These are phyloP conservation scores for Phylloscopus collybita DNA, from an alignment of 2,797 vertebrate genomes.

Conservation along the genomic window DNA sequence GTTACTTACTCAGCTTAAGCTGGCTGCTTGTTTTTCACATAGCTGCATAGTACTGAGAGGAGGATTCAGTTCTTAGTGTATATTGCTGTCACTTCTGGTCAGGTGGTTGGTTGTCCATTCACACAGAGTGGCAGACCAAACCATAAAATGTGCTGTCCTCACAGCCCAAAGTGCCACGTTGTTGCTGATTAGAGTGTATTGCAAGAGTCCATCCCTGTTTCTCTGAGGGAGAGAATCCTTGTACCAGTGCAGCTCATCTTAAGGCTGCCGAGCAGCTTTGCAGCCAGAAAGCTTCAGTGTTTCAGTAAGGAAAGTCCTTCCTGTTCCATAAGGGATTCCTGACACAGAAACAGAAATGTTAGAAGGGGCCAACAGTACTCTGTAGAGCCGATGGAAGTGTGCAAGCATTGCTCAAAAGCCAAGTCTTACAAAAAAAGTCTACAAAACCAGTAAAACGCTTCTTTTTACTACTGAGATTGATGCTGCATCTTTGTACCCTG, in stretches of 20 bases:
- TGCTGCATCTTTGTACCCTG: not conserved
- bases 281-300: not conserved
- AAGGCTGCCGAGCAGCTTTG: not conserved
- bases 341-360: not conserved
- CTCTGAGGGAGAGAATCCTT: not conserved
- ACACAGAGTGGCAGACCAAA: not conserved
- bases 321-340: accelerated
- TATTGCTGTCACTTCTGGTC: not conserved
- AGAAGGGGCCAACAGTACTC: not conserved
- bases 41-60: conserved; percentile 2
- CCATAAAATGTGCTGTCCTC: not conserved
- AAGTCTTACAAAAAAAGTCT: not conserved
- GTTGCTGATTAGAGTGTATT: not conserved
- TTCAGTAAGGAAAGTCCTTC: not conserved
- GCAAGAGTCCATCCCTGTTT: not conserved
- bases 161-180: not conserved
- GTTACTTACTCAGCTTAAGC: conserved; percentile 17
- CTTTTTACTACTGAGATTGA: not conserved
- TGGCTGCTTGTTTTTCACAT: not conserved
- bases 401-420: not conserved
- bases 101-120: not conserved
- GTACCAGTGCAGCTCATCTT: not conserved
- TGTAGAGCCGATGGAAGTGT: not conserved
- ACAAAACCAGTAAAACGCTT: not conserved
- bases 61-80: conserved; percentile 29